These are phyloP conservation scores for Cepaea nemoralis DNA, from an alignment of 1,140 invertebrate genomes.

Conservation along the genomic window DNA sequence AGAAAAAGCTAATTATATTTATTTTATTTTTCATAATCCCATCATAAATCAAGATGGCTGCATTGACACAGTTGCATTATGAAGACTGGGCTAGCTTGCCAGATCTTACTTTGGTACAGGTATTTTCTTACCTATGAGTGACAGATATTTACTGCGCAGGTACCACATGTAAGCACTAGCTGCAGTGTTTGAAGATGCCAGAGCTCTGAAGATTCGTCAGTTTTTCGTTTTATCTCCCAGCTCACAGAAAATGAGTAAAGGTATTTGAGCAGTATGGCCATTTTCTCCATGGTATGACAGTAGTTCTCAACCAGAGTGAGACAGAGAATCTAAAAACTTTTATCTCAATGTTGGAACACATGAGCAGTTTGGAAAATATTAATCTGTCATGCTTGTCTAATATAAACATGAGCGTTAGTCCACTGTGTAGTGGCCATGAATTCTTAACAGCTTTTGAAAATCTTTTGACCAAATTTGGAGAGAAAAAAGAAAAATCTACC, in stretches of 20 bases:
- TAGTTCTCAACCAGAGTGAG: slow-evolving; percentile 41
- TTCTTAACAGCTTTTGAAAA: slow-evolving; percentile 46
- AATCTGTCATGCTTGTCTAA: slow-evolving; percentile 46
- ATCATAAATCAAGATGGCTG: neutral
- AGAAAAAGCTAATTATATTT: too few relatives aligned
- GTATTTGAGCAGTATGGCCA: slow-evolving; percentile 38
- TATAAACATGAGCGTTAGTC: slow-evolving; percentile 54
- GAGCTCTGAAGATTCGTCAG: slow-evolving; percentile 18
- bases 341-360: slow-evolving; percentile 39
- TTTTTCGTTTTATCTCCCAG: slow-evolving; percentile 20
- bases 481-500: neutral
- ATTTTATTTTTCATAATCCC: neutral
- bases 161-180: slow-evolving; percentile 18
- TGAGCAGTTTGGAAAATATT: slow-evolving; percentile 42
- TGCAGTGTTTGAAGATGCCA: slow-evolving; percentile 21
- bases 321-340: slow-evolving; percentile 46
- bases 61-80: neutral
- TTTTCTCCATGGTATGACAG: slow-evolving; percentile 37
- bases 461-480: slow-evolving; percentile 44
- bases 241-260: neutral
- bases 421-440: slow-evolving; percentile 57
- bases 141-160: neutral
- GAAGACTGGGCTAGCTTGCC: slow-evolving; percentile 30
- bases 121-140: slow-evolving; percentile 17
- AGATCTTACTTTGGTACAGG: neutral